These are phyloP conservation scores for Sweltsa coloradensis DNA, from an alignment of 1,140 invertebrate species.

Conservation along the genomic window DNA sequence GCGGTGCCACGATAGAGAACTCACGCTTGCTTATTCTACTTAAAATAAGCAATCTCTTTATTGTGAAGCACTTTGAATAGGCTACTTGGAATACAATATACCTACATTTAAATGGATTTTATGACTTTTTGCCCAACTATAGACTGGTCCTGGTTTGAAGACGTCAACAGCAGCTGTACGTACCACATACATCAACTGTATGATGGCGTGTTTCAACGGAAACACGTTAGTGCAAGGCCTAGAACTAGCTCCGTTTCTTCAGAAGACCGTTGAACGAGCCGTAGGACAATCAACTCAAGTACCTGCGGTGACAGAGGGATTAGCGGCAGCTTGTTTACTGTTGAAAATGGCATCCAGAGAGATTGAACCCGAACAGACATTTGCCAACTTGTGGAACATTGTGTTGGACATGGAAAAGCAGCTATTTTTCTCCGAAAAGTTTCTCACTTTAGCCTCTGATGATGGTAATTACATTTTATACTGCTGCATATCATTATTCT, in stretches of 20 bases:
- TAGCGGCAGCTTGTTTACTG: slow-evolving; percentile 61
- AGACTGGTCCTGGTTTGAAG: slow-evolving; percentile 68
- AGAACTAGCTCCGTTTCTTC: slow-evolving; percentile 41
- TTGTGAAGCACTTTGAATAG: too few species aligned
- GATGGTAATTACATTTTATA: slow-evolving; percentile 38
- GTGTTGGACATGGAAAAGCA: slow-evolving; percentile 63
- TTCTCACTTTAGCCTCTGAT: slow-evolving; percentile 51
- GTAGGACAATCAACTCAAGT: slow-evolving; percentile 46
- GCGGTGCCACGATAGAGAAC: too few species aligned
- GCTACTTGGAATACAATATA: too few species aligned
- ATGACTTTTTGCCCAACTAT: slow-evolving; percentile 21
- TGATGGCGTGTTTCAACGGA: slow-evolving; percentile 46
- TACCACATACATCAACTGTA: slow-evolving; percentile 62
- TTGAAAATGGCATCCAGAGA: slow-evolving; percentile 46
- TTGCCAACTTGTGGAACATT: slow-evolving; percentile 49
- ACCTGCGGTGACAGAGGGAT: slow-evolving; percentile 59
- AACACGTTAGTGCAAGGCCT: slow-evolving; percentile 35
- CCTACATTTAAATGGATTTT: too few species aligned
- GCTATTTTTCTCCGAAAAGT: slow-evolving; percentile 71
- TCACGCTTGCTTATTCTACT: too few species aligned
- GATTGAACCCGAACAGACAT: slow-evolving; percentile 37
- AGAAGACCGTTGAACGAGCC: slow-evolving; percentile 58
- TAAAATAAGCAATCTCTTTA: too few species aligned
- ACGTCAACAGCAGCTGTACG: slow-evolving; percentile 63
- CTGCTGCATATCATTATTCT: not conserved